phyloP scores from a whole-genome alignment of 2,113 vertebrate genomes.

The Engraulis encrasicolus region DNA sequence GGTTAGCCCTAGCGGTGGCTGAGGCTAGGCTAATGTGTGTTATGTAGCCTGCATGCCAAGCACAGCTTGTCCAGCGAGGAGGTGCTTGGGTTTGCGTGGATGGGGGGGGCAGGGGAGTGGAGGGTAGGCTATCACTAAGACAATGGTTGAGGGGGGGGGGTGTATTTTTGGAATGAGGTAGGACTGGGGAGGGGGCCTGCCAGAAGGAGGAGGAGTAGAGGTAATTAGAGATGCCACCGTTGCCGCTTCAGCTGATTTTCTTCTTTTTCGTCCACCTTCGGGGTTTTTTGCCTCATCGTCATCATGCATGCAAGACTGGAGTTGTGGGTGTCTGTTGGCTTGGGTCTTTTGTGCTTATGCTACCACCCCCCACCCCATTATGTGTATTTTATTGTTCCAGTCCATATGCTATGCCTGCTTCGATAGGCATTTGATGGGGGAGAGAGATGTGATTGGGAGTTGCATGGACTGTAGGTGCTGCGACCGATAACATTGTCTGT shows the following conservation, averaged over 20 bases:
- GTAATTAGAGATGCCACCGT: constrained; percentile 57
- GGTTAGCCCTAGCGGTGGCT: constrained; percentile 36
- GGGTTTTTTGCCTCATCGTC: constrained; percentile 58
- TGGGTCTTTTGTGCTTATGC: constrained; percentile 70
- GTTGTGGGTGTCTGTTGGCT: constrained; percentile 66
- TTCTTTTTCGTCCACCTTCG: constrained; percentile 61
- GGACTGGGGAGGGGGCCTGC: constrained; percentile 33
- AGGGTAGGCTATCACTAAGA: constrained; percentile 32
- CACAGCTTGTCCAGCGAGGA: neutral
- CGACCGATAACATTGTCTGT: neutral
- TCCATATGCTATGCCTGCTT: constrained; percentile 75
- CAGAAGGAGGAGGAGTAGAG: constrained; percentile 41
- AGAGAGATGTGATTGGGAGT: constrained; percentile 54
- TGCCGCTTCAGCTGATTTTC: constrained; percentile 62
- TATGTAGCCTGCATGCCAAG: constrained; percentile 41
- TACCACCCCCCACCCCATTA: constrained; percentile 64
- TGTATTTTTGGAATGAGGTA: constrained; percentile 32
- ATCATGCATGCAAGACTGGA: constrained; percentile 73
- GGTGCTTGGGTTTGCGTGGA: constrained; percentile 25
- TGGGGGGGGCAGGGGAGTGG: constrained; percentile 27
- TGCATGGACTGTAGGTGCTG: neutral
- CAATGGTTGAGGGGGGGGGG: too few species aligned
- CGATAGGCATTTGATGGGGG: constrained; percentile 75
- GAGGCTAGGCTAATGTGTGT: constrained; percentile 33
- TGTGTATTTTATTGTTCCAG: constrained; percentile 59